phyloP scores from a whole-genome alignment of 2,888 invertebrate genomes.

The Eilema sororculum region DNA sequence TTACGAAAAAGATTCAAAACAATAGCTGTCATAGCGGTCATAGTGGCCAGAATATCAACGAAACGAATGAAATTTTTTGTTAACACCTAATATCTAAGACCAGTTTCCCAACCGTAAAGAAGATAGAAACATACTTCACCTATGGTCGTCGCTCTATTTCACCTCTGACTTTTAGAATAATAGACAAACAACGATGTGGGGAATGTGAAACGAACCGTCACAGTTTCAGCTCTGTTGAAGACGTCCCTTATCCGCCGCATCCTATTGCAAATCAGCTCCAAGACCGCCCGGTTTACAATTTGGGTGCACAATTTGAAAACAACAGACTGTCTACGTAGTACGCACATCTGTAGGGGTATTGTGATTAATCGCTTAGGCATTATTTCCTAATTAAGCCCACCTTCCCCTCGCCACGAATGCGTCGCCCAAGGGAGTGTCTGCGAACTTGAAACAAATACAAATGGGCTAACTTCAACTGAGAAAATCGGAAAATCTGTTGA shows the following conservation, averaged over 20 bases:
- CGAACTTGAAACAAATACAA: slow-evolving; percentile 75
- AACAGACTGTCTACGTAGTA: slow-evolving; percentile 60
- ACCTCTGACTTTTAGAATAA: slow-evolving; percentile 79
- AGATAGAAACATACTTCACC: slow-evolving; percentile 36
- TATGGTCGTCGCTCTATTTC: slow-evolving; percentile 55
- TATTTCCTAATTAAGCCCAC: slow-evolving; percentile 86
- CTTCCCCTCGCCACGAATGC: slow-evolving; percentile 73
- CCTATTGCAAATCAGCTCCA: slow-evolving; percentile 78
- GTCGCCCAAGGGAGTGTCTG: slow-evolving; percentile 71
- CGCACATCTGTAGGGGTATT: slow-evolving; percentile 65
- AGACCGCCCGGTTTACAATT: slow-evolving; percentile 63
- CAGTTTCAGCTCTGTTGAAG: slow-evolving; percentile 81
- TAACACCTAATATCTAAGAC: slow-evolving; percentile 25
- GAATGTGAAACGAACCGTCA: slow-evolving; percentile 79
- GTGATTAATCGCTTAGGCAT: slow-evolving; percentile 85
- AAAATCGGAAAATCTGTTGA: slow-evolving; percentile 77
- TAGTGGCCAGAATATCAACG: no score
- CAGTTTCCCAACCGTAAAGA: slow-evolving; percentile 33
- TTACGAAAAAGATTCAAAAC: no score
- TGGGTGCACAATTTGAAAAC: slow-evolving; percentile 57
- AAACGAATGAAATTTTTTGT: no score
- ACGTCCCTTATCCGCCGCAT: slow-evolving; percentile 67
- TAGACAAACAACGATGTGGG: slow-evolving; percentile 72
- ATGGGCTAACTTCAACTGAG: slow-evolving; percentile 64
- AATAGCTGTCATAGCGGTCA: no score